A percentile compares a stretch with the other conserved stretches of the same genome.
phyloP scores from a whole-genome alignment of 2,113 vertebrate genomes.

The Dissostichus mawsoni region DNA sequence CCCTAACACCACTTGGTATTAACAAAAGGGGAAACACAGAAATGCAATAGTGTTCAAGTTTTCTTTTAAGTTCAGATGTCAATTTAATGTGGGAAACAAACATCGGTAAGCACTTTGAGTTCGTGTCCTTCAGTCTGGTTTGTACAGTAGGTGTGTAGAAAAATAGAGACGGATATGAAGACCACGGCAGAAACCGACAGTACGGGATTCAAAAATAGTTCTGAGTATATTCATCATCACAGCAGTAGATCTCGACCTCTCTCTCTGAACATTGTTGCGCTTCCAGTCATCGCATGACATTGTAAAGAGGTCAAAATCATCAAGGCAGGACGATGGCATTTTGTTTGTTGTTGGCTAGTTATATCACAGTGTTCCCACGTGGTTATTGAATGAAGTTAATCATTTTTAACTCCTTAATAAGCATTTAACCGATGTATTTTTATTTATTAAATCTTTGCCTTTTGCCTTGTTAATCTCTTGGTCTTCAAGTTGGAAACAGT shows the following conservation, averaged over 20 bases:
- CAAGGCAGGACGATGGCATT: not conserved
- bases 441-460: constrained; percentile 50
- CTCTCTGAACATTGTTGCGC: constrained; percentile 1
- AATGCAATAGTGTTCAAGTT: no score
- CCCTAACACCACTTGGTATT: no score
- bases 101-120: not conserved
- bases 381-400: constrained; percentile 41
- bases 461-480: constrained; percentile 65
- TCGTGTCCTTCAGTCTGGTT: no score
- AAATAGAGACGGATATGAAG: constrained; percentile 5
- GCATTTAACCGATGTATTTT: constrained; percentile 52
- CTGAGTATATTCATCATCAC: constrained; percentile 8
- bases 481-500: constrained; percentile 55
- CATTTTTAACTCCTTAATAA: constrained; percentile 44
- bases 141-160: constrained; percentile 21
- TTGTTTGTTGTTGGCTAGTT: constrained; percentile 31
- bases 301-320: constrained; percentile 23
- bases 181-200: not conserved
- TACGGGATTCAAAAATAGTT: not conserved
- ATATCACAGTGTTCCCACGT: constrained; percentile 28
- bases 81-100: constrained; percentile 29
- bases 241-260: constrained; percentile 16
- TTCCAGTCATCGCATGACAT: constrained; percentile 35
- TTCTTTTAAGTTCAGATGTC: constrained; percentile 20
- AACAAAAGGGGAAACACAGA: no score